Evolutionary conservation across 2,113 vertebrate genomes (phyloP).

Genomic region (Diadophis punctatus): DNA sequence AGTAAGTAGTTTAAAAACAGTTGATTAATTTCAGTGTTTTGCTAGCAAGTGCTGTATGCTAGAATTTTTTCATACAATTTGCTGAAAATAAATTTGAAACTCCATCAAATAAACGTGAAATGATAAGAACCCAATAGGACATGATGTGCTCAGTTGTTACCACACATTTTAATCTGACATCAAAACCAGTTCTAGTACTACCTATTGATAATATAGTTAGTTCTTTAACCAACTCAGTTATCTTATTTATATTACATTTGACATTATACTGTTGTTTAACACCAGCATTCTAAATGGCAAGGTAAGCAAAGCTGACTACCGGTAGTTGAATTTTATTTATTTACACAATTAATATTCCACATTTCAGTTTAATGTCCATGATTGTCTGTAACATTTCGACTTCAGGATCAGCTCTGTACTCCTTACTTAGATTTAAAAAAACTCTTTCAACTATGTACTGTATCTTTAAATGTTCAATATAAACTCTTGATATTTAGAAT

Average conservation of each 20-base stretch:
- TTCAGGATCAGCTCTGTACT: not conserved
- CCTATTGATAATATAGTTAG: not conserved
- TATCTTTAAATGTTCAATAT: not conserved
- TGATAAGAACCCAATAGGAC: not conserved
- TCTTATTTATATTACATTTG: not conserved
- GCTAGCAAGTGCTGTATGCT: rapidly evolving
- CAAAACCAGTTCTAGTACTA: not conserved
- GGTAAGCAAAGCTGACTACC: not conserved
- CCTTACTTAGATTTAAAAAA: not conserved
- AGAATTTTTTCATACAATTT: not conserved
- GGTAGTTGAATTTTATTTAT: not conserved
- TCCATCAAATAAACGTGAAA: rapidly evolving
- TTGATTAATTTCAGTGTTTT: not conserved
- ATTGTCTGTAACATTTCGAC: not conserved
- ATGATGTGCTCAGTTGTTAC: rapidly evolving
- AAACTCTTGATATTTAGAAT: not conserved
- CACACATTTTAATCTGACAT: not conserved
- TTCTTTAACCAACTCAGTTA: not conserved
- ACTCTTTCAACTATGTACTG: not conserved
- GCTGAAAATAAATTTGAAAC: not conserved
- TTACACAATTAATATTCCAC: too few species aligned
- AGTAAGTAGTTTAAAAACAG: not conserved
- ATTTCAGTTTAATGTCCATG: not conserved
- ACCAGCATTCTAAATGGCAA: not conserved
- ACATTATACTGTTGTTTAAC: not conserved